Conservation (phyloP, 2,888 invertebrate genomes). For the Ophioninae sp. region DNA sequence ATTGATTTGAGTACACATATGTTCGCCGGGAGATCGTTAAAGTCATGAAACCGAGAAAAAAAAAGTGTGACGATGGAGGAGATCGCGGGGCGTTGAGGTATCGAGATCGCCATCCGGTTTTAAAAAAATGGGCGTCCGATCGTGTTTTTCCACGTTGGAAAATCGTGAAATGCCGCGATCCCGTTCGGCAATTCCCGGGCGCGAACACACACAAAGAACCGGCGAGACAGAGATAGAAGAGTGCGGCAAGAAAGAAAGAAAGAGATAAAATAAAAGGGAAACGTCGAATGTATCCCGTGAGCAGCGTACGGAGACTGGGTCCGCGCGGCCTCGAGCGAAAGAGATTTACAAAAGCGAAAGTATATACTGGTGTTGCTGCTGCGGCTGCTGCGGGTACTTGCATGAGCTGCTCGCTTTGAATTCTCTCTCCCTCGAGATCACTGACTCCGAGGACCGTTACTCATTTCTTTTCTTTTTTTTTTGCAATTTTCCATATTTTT, state of each 20-base stretch:
- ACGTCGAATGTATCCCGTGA: constrained; percentile 3
- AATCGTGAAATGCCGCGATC: constrained; percentile 39
- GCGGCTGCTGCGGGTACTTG: not conserved
- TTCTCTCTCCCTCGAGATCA: constrained; percentile 42
- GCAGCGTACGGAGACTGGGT: not conserved
- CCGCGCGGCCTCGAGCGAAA: constrained; percentile 45
- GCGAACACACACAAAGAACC: not conserved
- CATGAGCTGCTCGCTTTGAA: constrained; percentile 18
- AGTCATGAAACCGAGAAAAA: too few species aligned
- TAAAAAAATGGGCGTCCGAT: not conserved
- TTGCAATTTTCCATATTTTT: not conserved
- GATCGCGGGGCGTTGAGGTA: not conserved
- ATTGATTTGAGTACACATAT: too few species aligned
- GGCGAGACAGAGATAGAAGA: not conserved
- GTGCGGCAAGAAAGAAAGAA: not conserved
- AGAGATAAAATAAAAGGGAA: not conserved
- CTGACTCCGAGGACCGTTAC: constrained; percentile 35
- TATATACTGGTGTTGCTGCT: constrained; percentile 18
- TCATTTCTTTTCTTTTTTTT: constrained; percentile 1
- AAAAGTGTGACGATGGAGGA: too few species aligned
- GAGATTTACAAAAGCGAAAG: constrained; percentile 58
- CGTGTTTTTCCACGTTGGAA: constrained; percentile 10
- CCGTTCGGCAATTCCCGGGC: constrained; percentile 38
- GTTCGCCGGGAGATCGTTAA: too few species aligned
- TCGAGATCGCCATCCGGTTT: not conserved